Percentiles rank a stretch among this genome's conserved stretches.
phyloP scores from a whole-genome alignment of 2,888 invertebrate genomes.

The Metellina segmentata region DNA sequence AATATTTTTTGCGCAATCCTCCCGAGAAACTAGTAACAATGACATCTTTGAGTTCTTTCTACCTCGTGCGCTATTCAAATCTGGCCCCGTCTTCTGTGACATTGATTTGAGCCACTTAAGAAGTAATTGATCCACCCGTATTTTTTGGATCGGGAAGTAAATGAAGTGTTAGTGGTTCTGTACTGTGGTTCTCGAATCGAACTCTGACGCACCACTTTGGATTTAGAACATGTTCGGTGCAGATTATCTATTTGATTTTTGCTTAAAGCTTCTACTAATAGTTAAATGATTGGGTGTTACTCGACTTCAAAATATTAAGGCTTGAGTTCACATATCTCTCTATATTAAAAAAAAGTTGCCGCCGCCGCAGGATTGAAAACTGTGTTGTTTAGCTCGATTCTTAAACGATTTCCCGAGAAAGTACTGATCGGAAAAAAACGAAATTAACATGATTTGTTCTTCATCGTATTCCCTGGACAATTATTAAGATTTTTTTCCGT shows the following conservation, averaged over 20 bases:
- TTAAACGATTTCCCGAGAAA: too few relatives aligned
- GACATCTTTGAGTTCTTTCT: constrained; percentile 19
- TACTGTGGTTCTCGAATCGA: background rate
- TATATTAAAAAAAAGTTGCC: too few relatives aligned
- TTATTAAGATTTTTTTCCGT: too few relatives aligned
- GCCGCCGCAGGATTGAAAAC: too few relatives aligned
- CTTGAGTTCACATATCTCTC: background rate
- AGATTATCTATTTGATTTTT: background rate
- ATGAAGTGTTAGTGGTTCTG: background rate
- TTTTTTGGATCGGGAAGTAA: constrained; percentile 15
- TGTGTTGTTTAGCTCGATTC: too few relatives aligned
- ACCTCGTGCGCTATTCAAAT: background rate
- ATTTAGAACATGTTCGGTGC: background rate
- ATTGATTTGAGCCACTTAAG: constrained; percentile 19
- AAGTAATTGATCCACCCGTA: constrained; percentile 30
- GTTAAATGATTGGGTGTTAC: background rate
- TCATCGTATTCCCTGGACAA: too few relatives aligned
- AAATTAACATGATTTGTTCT: too few relatives aligned
- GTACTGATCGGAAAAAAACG: too few relatives aligned
- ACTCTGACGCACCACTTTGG: background rate
- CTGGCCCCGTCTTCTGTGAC: background rate
- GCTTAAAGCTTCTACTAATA: background rate
- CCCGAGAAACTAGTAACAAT: constrained; percentile 2
- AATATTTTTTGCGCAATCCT: constrained; percentile 6
- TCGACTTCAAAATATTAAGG: background rate